Conservation (phyloP, 2,113 vertebrate genomes). For the Heliornis fulica region DNA sequence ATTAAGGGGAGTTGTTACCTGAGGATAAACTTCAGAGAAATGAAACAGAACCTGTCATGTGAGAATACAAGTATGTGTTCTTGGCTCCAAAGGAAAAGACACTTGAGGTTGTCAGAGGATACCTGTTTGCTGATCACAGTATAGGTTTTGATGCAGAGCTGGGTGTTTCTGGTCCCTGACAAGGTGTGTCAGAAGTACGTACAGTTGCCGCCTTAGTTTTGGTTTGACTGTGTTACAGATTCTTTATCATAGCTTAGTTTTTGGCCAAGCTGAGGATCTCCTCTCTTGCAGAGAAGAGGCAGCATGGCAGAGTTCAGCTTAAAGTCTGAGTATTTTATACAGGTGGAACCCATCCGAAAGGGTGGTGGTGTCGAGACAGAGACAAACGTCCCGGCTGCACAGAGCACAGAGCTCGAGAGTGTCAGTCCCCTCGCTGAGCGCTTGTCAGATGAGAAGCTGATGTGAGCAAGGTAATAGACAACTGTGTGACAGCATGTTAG, state of each 20-base stretch:
- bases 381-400: fast-evolving
- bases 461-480: not conserved
- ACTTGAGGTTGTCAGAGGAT: not conserved
- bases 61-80: not conserved
- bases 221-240: not conserved
- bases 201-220: not conserved
- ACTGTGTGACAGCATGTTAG: not conserved
- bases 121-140: not conserved
- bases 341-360: not conserved
- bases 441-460: not conserved
- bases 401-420: fast-evolving
- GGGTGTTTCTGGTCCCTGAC: not conserved
- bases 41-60: not conserved
- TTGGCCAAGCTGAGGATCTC: not conserved
- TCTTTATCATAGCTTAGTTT: not conserved
- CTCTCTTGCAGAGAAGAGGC: not conserved
- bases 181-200: fast-evolving
- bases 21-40: not conserved
- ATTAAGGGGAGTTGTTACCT: not conserved
- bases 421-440: not conserved
- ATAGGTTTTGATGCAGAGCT: not conserved
- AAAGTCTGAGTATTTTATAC: not conserved
- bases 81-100: not conserved
- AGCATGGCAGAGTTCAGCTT: not conserved
- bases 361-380: not conserved